These are phyloP conservation scores for Nomada ruficornis DNA, from an alignment of 2,888 invertebrate genomes.

Conservation along the genomic window DNA sequence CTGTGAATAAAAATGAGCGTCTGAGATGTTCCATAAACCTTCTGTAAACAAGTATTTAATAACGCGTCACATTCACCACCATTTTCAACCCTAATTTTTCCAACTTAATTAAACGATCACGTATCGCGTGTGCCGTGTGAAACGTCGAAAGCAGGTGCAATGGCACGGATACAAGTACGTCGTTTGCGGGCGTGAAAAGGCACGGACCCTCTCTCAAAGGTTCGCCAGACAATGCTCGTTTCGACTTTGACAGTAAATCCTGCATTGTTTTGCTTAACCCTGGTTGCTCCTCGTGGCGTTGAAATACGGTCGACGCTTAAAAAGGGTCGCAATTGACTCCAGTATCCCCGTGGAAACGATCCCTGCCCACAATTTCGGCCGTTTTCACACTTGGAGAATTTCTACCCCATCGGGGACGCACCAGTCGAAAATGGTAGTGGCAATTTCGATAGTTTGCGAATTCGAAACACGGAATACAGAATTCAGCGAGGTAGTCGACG, in stretches of 20 bases:
- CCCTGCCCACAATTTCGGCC: neutral
- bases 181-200: constrained; percentile 59
- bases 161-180: constrained; percentile 25
- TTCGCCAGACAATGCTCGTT: constrained; percentile 59
- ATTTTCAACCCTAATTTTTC: too few relatives aligned
- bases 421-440: constrained; percentile 8
- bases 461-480: too few relatives aligned
- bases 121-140: too few relatives aligned
- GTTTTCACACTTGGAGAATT: neutral
- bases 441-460: too few relatives aligned
- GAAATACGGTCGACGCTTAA: constrained; percentile 27
- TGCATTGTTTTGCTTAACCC: constrained; percentile 70
- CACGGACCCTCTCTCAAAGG: constrained; percentile 31
- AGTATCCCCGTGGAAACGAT: constrained; percentile 1
- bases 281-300: constrained; percentile 20
- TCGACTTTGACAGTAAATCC: constrained; percentile 66
- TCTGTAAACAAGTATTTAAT: too few relatives aligned
- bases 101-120: too few relatives aligned
- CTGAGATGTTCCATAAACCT: too few relatives aligned
- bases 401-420: constrained; percentile 29
- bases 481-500: too few relatives aligned
- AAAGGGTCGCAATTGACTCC: constrained; percentile 41
- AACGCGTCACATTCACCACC: too few relatives aligned
- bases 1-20: too few relatives aligned
- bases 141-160: too few relatives aligned